Conservation (phyloP, 2,888 invertebrate species). For the Chydorus sphaericus region DNA sequence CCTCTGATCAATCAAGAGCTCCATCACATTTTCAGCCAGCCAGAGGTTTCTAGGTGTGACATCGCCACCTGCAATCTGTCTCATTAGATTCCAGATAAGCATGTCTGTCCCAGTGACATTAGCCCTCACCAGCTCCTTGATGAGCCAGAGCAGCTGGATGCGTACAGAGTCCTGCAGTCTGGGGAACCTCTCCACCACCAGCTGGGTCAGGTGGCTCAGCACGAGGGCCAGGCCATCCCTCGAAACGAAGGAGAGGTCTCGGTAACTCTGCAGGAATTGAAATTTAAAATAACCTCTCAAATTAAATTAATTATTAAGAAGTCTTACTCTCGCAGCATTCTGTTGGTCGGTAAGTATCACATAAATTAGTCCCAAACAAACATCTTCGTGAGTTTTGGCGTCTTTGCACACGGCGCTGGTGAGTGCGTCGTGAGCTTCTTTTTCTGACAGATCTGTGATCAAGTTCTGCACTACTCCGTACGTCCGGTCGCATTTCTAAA, state of each 20-base stretch:
- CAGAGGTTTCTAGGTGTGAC: slow-evolving; percentile 69
- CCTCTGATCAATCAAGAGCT: slow-evolving; percentile 72
- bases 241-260: slow-evolving; percentile 77
- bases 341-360: slow-evolving; percentile 73
- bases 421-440: slow-evolving; percentile 82
- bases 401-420: slow-evolving; percentile 79
- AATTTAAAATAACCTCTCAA: background rate
- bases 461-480: slow-evolving; percentile 60
- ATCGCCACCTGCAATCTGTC: slow-evolving; percentile 92
- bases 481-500: slow-evolving; percentile 78
- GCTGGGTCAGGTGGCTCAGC: slow-evolving; percentile 60
- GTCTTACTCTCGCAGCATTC: slow-evolving; percentile 48
- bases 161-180: slow-evolving; percentile 68
- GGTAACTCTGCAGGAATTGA: slow-evolving; percentile 46
- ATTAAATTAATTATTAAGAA: background rate
- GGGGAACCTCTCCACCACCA: slow-evolving; percentile 77
- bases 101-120: slow-evolving; percentile 74
- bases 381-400: slow-evolving; percentile 67
- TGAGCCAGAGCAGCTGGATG: slow-evolving; percentile 73
- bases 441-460: slow-evolving; percentile 71
- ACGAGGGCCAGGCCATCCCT: slow-evolving; percentile 77
- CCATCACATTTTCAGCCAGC: slow-evolving; percentile 77
- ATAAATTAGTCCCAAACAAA: slow-evolving; percentile 71
- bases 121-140: slow-evolving; percentile 82
- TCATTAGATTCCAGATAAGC: slow-evolving; percentile 77